Base-by-base conservation (phyloP, 2,888 invertebrate genomes). In the Temnothorax rugatulus region DNA sequence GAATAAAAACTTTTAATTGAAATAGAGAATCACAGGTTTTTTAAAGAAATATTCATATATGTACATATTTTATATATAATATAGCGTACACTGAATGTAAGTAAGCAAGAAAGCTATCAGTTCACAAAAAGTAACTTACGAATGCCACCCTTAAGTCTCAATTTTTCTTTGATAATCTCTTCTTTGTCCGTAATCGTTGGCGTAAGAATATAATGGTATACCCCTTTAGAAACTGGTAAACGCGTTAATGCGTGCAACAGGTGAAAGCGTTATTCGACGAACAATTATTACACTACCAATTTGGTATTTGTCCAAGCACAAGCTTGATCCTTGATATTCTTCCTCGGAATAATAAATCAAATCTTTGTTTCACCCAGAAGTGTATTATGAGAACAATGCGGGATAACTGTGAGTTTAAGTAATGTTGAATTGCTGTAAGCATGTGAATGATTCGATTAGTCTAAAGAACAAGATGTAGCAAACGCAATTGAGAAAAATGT, bases 171-270 rank as follows among this genome's bases (percentile, higher is more conserved):
- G 2, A 41, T 73, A 21, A 57, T 73, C 5, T 41, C 15, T 54
- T 41, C 57, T 54, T 57, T 41, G 9, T 29, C 7, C 41, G 2
- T 57, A 59, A 74, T 68, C 29, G 21, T 44, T 73, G 34, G 11
- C n/a, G 47, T 21, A 59, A 52, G 18, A 57, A 74, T 76, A 71
- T 76, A 88, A 84, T 59, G 59, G 38, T 66, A 47, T 8, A 76
- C 68, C 41, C 68, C 41, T 54, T 29, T 50, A 69, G 69, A 89
- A 63, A 76, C 82, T 64, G 44, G 61, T 82, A 79, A 86, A 83
- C 73, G 76, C 66, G 41, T 41, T 74, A 74, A 75, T 76, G 66
- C 69, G 54, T 88, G 89, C 89, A 90, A 89, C 90, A 89, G 88
- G 90, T 89, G 88, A 90, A 88, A 84, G 83, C 75, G 69, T 88